phyloP scores from a whole-genome alignment of 2,797 vertebrate species.

The Myiothlypis chrysogaster region DNA sequence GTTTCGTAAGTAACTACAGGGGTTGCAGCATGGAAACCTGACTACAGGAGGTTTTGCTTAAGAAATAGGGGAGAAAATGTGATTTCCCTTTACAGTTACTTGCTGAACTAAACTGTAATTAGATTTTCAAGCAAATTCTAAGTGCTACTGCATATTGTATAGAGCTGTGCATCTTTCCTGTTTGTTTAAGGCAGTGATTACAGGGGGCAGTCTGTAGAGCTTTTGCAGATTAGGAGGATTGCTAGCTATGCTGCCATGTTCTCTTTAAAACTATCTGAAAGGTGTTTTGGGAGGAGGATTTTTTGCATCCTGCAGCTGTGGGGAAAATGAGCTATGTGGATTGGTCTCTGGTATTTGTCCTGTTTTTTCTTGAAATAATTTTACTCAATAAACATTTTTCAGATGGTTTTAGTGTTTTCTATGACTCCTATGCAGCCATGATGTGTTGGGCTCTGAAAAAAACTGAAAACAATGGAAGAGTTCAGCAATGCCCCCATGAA shows the following conservation, averaged over 20 bases:
- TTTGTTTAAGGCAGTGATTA: not conserved
- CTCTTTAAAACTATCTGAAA: not conserved
- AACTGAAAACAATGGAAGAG: not conserved
- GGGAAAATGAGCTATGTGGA: not conserved
- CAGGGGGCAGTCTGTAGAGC: not conserved
- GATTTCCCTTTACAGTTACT: not conserved
- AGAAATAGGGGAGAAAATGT: not conserved
- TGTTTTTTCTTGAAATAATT: not conserved
- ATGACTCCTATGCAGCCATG: not conserved
- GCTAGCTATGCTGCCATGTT: not conserved
- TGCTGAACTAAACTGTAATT: not conserved
- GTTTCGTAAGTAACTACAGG: not conserved
- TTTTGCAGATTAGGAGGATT: not conserved
- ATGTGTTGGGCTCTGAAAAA: not conserved
- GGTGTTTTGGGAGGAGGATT: not conserved
- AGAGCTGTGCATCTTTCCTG: not conserved
- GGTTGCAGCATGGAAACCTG: accelerated
- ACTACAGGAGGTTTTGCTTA: not conserved
- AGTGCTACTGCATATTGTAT: not conserved
- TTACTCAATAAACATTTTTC: not conserved
- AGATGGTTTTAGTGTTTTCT: not conserved
- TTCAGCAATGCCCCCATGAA: not conserved
- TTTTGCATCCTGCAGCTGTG: not conserved
- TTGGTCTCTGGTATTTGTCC: not conserved
- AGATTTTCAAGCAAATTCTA: not conserved